Base-by-base conservation (phyloP, 1,140 invertebrate genomes). In the Nasonia vitripennis region DNA sequence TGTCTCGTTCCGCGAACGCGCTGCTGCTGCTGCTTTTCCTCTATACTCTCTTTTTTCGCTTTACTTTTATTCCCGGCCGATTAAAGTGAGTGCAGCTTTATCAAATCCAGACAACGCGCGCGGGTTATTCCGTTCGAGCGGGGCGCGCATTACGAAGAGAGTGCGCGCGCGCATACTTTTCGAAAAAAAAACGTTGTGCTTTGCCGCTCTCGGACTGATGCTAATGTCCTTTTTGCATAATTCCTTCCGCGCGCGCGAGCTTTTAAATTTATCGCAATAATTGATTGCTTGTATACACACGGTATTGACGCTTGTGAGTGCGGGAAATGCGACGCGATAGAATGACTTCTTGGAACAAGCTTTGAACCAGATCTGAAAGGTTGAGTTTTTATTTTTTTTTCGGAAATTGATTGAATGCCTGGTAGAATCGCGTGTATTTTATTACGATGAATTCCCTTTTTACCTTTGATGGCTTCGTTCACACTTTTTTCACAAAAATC, bases 71-170 rank as follows among this genome's bases (percentile, higher is more conserved):
- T 90, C 86, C 89, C 87, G 87, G 87, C 87, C 90, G 89, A 92
- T 92, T 92, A 91, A 91, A 92, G 90, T 90, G 90, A 92, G 90
- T 90, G 89, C 85, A 86, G 71, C 34, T 86, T 83, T 70, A 86
- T 86, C 78, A 80, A 71, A 80, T 78, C 45, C 85, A 86, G 67
- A 82, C 23, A 74, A 75, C 70, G 75, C 48, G 20, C 70, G 74
- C 68, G n/a, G 31, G 45, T 74, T 80, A 80, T 51, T 85, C 12
- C 70, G 34, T 80, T 41, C 48, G 55, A n/a, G 17, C 68, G 14
- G 14, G 68, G 17, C n/a, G 70, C 27, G 14, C 67, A 75, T 85
- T 77, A 85, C 78, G 73, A 68, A 68, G 48, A 74, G 78, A 51
- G 48, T 4, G 55, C 17, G 20, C 55, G 55, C 55, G n/a, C 68